Base-by-base conservation (phyloP, 2,888 invertebrate genomes). In the Crossocerus cetratus region DNA sequence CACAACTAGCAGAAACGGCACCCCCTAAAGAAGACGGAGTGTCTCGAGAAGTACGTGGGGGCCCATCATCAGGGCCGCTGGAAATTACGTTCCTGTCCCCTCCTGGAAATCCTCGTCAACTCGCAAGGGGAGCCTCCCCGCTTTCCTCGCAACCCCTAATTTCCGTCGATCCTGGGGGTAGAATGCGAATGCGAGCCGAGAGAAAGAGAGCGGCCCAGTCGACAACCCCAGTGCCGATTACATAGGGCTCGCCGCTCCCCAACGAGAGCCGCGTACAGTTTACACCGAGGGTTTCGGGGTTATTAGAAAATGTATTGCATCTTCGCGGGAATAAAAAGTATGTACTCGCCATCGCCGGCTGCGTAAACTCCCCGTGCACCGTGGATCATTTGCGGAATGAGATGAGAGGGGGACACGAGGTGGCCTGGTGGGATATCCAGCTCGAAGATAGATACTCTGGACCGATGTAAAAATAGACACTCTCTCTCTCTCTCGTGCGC, bases 91-190 rank as follows among this genome's bases (percentile, higher is more conserved):
- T 76, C 72, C 68, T 56, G 69, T 60, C 65, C 64, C 65, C 71
- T 62, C 68, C 65, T 20, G 20, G 65, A 54, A 69, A 44, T 44
- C 20, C 55, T 64, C 59, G n/a, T 32, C 56, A 21, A 63, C 32
- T 22, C 65, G 32, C n/a, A 70, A 69, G 72, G 73, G 65, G 44
- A 57, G n/a, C 53, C 14, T 56, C 55, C 14, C 60, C 55, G 16
- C 65, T 56, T 60, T 61, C 56, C 59, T 67, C 22, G 65, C 79
- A 78, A 81, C 72, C 83, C 80, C 80, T 76, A 83, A 83, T 83
- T 83, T 83, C 79, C 72, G 55, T 66, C 65, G 58, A 69, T 61
- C 64, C 65, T 54, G 62, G 58, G 78, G 65, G 60, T 58, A 74
- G 67, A 63, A 65, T 68, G 58, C 72, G 69, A 55, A 56, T 55